Evolutionary conservation across 2,888 invertebrate species (phyloP), one percentile per base, ranked within the genome.

Genomic region (Mesopsocus fuscifrons): DNA sequence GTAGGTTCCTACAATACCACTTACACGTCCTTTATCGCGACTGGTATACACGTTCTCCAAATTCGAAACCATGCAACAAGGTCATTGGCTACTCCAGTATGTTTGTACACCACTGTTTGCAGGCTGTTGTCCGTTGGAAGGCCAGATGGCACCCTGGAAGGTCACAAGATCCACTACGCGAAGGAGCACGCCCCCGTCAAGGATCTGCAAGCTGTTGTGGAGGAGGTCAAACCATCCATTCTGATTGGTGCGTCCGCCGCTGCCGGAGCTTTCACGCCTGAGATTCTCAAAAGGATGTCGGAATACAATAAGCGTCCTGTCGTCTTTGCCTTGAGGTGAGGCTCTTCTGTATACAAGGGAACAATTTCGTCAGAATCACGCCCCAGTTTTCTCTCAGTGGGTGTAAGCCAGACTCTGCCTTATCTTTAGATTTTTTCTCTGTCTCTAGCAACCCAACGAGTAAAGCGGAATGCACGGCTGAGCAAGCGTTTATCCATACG

Each of bases 401-500:
- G n/a, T n/a, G n/a, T n/a, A n/a, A n/a, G n/a, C n/a, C n/a, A n/a
- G n/a, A n/a, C n/a, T n/a, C n/a, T n/a, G n/a, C n/a, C n/a, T n/a
- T n/a, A n/a, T n/a, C n/a, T n/a, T n/a, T n/a, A n/a, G n/a, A 26
- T 26, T 26, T 26, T 11, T 11, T 26, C 11, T 26, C 6, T 26
- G 6, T 6, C 11, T 26, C 11, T 11, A 95, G 95, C 52, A 98
- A 98, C 66, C 98, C 98, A 4, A 99, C 98, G 1, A 79, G 77
- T 61, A 89, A 88, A 67, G 92, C 98, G 1, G 98, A 98, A 63
- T 99, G 98, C 59, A 97, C 97, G 1, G 95, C 98, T 2, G 84
- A 94, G 55, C 78, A 82, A 52, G 97, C 97, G 0, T 98, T 89
- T 58, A 72, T 71, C n/a, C 57, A 80, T 53, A 94, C 95, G 2